These are phyloP conservation scores for Bothrops jararaca DNA, from an alignment of 2,113 vertebrate genomes.

Conservation along the genomic window DNA sequence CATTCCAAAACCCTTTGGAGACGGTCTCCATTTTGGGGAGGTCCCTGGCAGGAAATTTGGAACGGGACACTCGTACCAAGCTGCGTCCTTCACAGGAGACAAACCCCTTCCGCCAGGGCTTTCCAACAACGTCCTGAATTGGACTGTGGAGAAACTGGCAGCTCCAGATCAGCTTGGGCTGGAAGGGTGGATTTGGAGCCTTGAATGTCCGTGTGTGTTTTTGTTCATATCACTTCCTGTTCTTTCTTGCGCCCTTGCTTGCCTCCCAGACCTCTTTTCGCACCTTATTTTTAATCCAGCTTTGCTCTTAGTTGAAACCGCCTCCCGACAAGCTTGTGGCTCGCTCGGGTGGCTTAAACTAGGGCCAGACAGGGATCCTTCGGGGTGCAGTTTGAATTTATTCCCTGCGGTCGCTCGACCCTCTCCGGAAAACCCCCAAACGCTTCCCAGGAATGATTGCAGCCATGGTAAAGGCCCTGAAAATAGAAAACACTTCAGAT, in stretches of 20 bases:
- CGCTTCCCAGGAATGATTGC: neutral
- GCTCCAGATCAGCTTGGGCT: neutral
- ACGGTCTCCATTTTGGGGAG: neutral
- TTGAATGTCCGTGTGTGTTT: neutral
- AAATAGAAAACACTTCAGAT: neutral
- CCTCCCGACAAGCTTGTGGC: neutral
- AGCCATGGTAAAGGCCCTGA: neutral
- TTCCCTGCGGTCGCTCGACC: neutral
- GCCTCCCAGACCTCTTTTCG: slow-evolving; percentile 41
- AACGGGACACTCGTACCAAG: neutral
- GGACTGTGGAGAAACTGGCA: too few species aligned
- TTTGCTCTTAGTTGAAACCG: neutral
- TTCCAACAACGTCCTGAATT: neutral
- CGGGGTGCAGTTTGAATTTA: neutral
- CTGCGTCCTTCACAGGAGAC: neutral
- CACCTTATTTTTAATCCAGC: slow-evolving; percentile 26
- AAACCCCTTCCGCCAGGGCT: neutral
- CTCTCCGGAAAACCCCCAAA: neutral
- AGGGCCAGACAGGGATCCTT: neutral
- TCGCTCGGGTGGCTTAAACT: neutral
- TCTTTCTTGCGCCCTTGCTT: slow-evolving; percentile 34
- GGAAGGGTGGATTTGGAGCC: neutral
- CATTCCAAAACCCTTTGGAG: neutral
- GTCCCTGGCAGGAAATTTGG: neutral
- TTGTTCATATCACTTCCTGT: neutral